phyloP scores from a whole-genome alignment of 1,140 invertebrate species.

The Lutraria rhynchaena region DNA sequence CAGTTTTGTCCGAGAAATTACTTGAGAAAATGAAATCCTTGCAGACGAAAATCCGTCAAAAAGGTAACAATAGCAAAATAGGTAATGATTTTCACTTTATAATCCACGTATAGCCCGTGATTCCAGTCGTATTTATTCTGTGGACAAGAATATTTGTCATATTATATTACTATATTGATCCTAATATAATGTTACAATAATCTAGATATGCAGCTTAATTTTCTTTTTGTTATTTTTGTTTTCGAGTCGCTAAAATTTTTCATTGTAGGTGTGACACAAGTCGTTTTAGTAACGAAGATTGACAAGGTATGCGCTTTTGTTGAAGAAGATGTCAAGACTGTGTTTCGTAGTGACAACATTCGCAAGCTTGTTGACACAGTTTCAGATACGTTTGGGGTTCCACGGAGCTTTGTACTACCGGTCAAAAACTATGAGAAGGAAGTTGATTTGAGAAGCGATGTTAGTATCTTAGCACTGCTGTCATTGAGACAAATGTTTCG shows the following conservation, averaged over 20 bases:
- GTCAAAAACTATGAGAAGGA: conserved; percentile 53
- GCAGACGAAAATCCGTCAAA: conserved; percentile 29
- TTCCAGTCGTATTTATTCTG: too few relatives aligned
- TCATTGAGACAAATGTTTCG: conserved; percentile 38
- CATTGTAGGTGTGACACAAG: conserved; percentile 30
- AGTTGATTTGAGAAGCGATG: conserved; percentile 18
- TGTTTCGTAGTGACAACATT: conserved; percentile 28
- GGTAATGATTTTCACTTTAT: too few relatives aligned
- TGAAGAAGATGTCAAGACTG: conserved; percentile 8
- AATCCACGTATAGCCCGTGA: too few relatives aligned
- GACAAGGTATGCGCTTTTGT: conserved; percentile 32
- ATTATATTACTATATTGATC: too few relatives aligned
- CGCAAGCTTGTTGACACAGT: conserved; percentile 35
- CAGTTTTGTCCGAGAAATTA: conserved; percentile 44
- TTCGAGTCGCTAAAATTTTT: too few relatives aligned
- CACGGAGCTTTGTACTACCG: conserved; percentile 38
- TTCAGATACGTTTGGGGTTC: conserved; percentile 33
- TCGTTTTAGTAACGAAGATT: conserved; percentile 51
- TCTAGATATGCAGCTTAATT: too few relatives aligned
- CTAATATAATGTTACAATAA: too few relatives aligned
- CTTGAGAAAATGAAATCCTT: conserved; percentile 49
- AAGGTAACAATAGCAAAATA: conserved; percentile 11
- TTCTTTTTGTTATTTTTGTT: too few relatives aligned
- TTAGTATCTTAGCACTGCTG: conserved; percentile 25
- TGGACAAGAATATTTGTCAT: too few relatives aligned